Evolutionary conservation across 2,888 invertebrate genomes (phyloP), one percentile per base, ranked within the genome.

Genomic region (Crossocerus cetratus): DNA sequence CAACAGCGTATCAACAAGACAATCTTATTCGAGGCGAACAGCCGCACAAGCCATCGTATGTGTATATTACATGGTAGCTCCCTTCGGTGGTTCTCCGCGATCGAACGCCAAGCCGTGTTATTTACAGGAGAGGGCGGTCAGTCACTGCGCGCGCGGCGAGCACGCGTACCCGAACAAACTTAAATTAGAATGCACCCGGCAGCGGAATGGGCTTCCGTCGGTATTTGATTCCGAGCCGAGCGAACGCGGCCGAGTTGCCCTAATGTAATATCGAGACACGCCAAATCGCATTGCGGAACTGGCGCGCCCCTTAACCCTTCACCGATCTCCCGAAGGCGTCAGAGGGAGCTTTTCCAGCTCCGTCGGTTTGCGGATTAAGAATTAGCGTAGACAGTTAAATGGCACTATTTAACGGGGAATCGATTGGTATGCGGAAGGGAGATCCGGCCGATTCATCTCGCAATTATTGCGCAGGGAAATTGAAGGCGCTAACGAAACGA

Each of bases 401-500:
- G 8, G 8, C 11, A 5, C 32, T 32, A 1, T 0, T 32, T 32
- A 32, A 32, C 11, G 32, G 8, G 32, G 32, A 8, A 32, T 32
- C 23, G 23, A 49, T 49, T 13, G 49, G 16, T 14, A 49, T 49
- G 49, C 49, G 49, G 32, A 32, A 32, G 32, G 11, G 8, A 49
- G 16, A n/a, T n/a, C 16, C 49, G 49, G 11, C 49, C n/a, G 16
- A 16, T 49, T 49, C 3, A 16, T 14, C 49, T 14, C 49, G 49
- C 49, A 49, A 49, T 16, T 3, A 49, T 16, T 49, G 49, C 49
- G 49, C 49, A 49, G 16, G 14, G 49, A 32, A 32, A 68, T 70
- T 74, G 70, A 66, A 68, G 67, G 67, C 57, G 67, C 64, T 71
- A 68, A 76, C 65, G 74, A 74, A 49, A 74, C 70, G 58, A 44